These are phyloP conservation scores for Eulimnadia texana DNA, from an alignment of 1,140 invertebrate genomes.

Conservation along the genomic window DNA sequence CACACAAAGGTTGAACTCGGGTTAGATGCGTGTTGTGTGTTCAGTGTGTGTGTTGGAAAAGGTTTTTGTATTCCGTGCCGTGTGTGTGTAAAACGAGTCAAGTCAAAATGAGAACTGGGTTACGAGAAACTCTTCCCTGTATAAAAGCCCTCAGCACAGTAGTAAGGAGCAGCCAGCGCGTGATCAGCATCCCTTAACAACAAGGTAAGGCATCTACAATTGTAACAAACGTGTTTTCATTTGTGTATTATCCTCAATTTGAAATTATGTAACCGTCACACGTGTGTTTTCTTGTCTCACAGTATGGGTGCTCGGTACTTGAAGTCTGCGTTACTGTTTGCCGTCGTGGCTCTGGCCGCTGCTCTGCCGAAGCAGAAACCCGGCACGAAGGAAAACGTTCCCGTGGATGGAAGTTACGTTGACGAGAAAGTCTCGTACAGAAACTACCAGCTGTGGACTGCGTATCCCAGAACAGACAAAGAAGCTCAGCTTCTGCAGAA, in stretches of 20 bases:
- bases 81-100: not conserved
- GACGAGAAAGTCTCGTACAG: not conserved
- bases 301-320: too few species aligned
- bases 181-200: not conserved
- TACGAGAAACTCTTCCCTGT: not conserved
- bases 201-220: too few species aligned
- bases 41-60: not conserved
- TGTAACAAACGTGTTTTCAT: not conserved
- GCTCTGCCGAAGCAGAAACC: not conserved
- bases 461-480: not conserved
- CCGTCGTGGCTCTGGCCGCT: not conserved
- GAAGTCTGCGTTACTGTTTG: too few species aligned
- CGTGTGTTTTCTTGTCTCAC: too few species aligned
- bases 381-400: not conserved
- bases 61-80: not conserved
- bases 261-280: not conserved
- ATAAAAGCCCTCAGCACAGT: not conserved
- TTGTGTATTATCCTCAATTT: not conserved
- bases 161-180: not conserved
- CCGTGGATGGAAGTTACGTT: not conserved
- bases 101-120: not conserved
- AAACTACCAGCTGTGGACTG: not conserved
- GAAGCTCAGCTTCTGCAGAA: not conserved
- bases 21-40: not conserved
- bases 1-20: not conserved